A percentile compares a stretch with the other conserved stretches of the same genome.
Conservation (phyloP, 2,888 invertebrate species). For the Onchidella celtica region DNA sequence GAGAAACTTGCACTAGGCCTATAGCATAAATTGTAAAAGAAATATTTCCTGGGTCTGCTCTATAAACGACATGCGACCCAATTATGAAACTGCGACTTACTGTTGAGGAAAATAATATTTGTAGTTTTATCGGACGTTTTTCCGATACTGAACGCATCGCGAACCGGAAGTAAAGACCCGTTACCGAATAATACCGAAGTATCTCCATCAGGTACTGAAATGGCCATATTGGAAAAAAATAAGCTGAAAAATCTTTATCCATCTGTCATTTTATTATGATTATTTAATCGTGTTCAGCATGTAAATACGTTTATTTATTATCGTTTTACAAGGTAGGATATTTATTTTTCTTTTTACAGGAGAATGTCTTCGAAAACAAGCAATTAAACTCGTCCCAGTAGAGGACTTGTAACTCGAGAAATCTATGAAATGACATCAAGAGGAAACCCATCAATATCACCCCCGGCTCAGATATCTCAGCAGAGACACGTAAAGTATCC, state of each 20-base stretch:
- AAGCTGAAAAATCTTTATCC: slow-evolving; percentile 65
- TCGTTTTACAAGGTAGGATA: not conserved
- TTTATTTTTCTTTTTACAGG: slow-evolving; percentile 68
- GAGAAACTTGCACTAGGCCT: too few species aligned
- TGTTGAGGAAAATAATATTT: not conserved
- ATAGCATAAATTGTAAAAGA: too few species aligned
- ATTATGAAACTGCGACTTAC: not conserved
- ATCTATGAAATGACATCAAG: slow-evolving; percentile 75
- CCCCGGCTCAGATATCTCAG: slow-evolving; percentile 69
- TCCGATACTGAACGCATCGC: slow-evolving; percentile 42
- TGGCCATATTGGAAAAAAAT: slow-evolving; percentile 72
- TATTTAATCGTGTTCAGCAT: not conserved
- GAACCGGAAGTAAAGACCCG: slow-evolving; percentile 61
- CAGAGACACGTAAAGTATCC: slow-evolving; percentile 67
- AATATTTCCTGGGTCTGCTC: too few species aligned
- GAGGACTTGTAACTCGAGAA: slow-evolving; percentile 69
- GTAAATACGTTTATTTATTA: not conserved
- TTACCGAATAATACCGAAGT: slow-evolving; percentile 72
- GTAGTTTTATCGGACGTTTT: not conserved
- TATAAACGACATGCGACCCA: too few species aligned
- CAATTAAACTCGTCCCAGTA: slow-evolving; percentile 70
- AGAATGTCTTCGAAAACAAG: slow-evolving; percentile 78
- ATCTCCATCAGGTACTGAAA: slow-evolving; percentile 76
- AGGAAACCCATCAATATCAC: slow-evolving; percentile 72
- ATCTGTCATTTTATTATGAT: slow-evolving; percentile 56